These are phyloP conservation scores for Halictus quadricinctus DNA, from an alignment of 2,888 invertebrate genomes.

Conservation along the genomic window DNA sequence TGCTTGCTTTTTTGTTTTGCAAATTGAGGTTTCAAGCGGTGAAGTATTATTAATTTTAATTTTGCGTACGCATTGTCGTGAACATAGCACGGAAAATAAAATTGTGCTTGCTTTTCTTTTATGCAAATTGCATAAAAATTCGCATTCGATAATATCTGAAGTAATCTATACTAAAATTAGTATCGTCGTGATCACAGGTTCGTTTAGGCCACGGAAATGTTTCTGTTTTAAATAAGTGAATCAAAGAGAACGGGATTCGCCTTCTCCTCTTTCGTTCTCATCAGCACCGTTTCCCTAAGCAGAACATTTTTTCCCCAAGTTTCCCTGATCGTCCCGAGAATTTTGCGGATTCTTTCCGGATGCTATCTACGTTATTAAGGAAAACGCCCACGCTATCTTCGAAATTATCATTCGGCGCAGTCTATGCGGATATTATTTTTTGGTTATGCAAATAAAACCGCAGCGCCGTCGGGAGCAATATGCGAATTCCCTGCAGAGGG, in stretches of 20 bases:
- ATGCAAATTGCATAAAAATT: no score
- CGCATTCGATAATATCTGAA: no score
- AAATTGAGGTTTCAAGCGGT: no score
- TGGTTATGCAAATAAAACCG: conserved; percentile 50
- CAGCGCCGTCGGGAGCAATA: conserved; percentile 41
- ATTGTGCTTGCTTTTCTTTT: no score
- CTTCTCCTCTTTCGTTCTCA: not conserved
- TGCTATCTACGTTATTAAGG: conserved; percentile 15
- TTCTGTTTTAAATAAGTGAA: not conserved
- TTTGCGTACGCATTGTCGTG: no score
- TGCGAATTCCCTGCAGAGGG: conserved; percentile 41
- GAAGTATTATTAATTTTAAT: no score
- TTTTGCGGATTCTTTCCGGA: not conserved
- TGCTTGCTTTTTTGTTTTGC: no score
- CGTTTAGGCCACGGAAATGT: not conserved
- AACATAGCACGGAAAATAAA: no score
- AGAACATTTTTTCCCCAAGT: not conserved
- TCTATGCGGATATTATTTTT: conserved; percentile 47
- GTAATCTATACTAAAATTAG: no score
- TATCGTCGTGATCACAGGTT: not conserved
- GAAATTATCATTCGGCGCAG: conserved; percentile 46
- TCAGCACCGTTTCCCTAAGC: not conserved
- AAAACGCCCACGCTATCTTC: conserved; percentile 20
- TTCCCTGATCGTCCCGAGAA: not conserved
- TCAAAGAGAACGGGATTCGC: not conserved